Evolutionary conservation across 1,140 invertebrate species (phyloP), one percentile per base, ranked within the genome.

Genomic region (Rhagoletis pomonella): DNA sequence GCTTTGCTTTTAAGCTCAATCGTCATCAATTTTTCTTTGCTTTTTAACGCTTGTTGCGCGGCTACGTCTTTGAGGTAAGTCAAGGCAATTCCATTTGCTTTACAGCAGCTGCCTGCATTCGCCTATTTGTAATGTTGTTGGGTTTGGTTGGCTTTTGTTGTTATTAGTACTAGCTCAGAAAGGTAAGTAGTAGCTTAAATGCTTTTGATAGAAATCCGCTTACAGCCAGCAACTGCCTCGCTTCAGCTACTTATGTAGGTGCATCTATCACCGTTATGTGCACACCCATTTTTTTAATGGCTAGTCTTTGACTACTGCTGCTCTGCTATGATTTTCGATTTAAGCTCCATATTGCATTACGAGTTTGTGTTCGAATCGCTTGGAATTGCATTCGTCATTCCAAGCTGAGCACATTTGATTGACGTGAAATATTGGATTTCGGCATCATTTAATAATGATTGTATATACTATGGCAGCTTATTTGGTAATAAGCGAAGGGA

Each of bases 341-440:
- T 17, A 73, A 73, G 39, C 42, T n/a, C 17, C 44, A 67, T 73
- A 44, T 67, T 44, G 67, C 67, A 73, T 47, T 73, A 73, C 67
- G 67, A 39, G 12, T 73, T 73, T 47, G 4, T 1, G 44, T 44
- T 73, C 12, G 39, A 29, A 29, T 29, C 29, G 29, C 29, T 29
- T 29, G 29, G 67, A 47, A 47, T 73, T 73, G 64, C 64, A 67
- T 67, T 67, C 64, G 29, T 67, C 64, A 67, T 67, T 67, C 29
- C 39, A 67, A 67, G 64, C 64, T 39, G 17, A 73, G 39, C 10
- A 39, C 42, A 17, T 73, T 73, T 73, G 67, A 73, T 73, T 73
- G 67, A 73, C 67, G 67, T 73, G 67, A 73, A 67, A 39, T 67
- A 67, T 67, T 67, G 64, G 64, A 67, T 67, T 67, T 67, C 39